Base-by-base conservation (phyloP, 2,113 vertebrate genomes). In the Otolemur garnettii region DNA sequence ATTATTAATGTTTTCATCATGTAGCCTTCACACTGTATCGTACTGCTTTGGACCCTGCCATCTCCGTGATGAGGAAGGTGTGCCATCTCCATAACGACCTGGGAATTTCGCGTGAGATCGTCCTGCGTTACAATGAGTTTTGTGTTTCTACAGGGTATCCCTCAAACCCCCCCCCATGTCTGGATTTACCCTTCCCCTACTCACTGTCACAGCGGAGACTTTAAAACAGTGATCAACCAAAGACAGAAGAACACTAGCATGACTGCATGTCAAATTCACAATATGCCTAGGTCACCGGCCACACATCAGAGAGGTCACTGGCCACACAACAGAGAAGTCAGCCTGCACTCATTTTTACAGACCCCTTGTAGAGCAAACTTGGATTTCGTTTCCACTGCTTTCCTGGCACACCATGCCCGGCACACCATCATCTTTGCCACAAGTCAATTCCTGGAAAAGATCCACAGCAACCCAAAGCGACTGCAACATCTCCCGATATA, bases 1-100 rank as follows among this genome's bases (percentile, higher is more conserved):
- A 87, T 95, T 91, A 33, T 88, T 94, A 60, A 17, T 57, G 53
- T 53, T 81, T 88, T 82, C 66, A 84, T 59, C 6, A 80, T 60
- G 42, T 80, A 62, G 28, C 8, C 15, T 57, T 93, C 93, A 75
- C 26, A 45, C 35, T 50, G 10, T 26, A 45, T 64, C 50, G 50
- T 80, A 88, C 66, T 93, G 38, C 66, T 89, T 78, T 72, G 81
- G 68, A 11, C 19, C 18, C 18, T 78, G 57, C 22, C 71, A 11
- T n/a, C 62, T 87, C 83, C 18, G 55, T 87, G 19, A 93, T 59
- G 38, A 53, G 55, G 55, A 62, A 86, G 45, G 10, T 74, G 4
- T 89, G 84, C 19, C 42, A n/a, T 35, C 22, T 88, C 35, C 19
- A 60, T 24, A 77, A 55, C 30, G 74, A 59, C 21, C 55, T 79